phyloP scores from a whole-genome alignment of 1,140 invertebrate genomes.

The Zaprionus lachaisei region DNA sequence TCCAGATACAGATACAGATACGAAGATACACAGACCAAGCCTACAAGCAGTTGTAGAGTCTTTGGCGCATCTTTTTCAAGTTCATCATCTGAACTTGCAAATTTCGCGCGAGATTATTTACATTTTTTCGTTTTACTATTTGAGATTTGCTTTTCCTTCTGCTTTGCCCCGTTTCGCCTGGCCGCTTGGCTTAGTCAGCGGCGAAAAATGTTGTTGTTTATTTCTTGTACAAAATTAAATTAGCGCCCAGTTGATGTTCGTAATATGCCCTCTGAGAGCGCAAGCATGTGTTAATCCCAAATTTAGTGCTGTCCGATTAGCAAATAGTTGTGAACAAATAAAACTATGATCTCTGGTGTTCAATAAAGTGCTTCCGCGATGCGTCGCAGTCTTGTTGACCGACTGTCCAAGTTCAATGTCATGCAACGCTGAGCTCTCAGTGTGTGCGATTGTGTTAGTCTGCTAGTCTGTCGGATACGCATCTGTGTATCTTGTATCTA shows the following conservation, averaged over 20 bases:
- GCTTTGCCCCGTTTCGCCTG: constrained; percentile 41
- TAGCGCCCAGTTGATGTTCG: constrained; percentile 41
- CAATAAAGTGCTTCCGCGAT: constrained; percentile 58
- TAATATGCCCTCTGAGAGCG: constrained; percentile 7
- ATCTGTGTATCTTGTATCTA: constrained; percentile 25
- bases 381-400: constrained; percentile 12
- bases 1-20: constrained; percentile 30
- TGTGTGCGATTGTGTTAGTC: neutral
- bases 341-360: constrained; percentile 31
- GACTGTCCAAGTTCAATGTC: constrained; percentile 70
- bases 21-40: neutral
- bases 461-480: neutral
- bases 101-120: constrained; percentile 48
- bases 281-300: constrained; percentile 48
- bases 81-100: constrained; percentile 74
- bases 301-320: constrained; percentile 59
- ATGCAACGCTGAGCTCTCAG: constrained; percentile 23
- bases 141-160: constrained; percentile 37
- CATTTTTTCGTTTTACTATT: constrained; percentile 37
- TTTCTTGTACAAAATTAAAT: constrained; percentile 27
- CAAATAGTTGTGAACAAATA: constrained; percentile 64
- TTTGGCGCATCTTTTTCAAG: constrained; percentile 61
- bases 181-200: constrained; percentile 33
- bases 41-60: constrained; percentile 13
- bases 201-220: constrained; percentile 8